Base-by-base conservation (phyloP, 2,888 invertebrate species). In the Parnassius orleans region DNA sequence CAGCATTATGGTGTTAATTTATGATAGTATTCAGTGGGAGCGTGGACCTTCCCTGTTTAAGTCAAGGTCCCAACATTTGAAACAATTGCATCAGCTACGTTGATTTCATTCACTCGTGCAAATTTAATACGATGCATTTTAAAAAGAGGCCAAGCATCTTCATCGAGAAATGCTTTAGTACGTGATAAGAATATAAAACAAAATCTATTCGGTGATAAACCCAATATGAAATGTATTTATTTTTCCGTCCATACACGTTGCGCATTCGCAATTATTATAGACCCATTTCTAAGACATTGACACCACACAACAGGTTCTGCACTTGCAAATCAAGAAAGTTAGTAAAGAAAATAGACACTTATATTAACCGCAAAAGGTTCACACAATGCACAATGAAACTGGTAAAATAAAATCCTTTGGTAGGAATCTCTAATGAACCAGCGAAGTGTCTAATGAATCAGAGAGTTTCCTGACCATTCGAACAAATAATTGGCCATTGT, bases 221-320 rank as follows among this genome's bases (percentile, higher is more conserved):
- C 7, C 33, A 7, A 33, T 33, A 33, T 33, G 24, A 24, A 24
- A 24, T 24, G 24, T 24, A 24, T 24, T 24, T 24, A 24, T 5
- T 24, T 24, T 24, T 24, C 24, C 24, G 0, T 24, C 3, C 33
- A 71, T 68, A 72, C 71, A 69, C 69, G 69, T 62, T 59, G 56
- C 64, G 77, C 74, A 78, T 79, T 61, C 69, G 64, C 70, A 76
- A 72, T 68, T 66, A 61, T 65, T 68, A 63, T 51, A 61, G 61
- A 65, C 33, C 60, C 55, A 57, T 54, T 64, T 53, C 55, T 60
- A 57, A 67, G 66, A 63, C 69, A 61, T 56, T 71, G 78, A 69
- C 68, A 68, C 65, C 53, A 60, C 51, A 55, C 51, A 56, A 47
- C 56, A 52, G 50, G 24, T 47, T 10, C 47, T 19, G 15, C 47